These are phyloP conservation scores for Mormyrus hasselquistii DNA, from an alignment of 2,797 vertebrate genomes.

Conservation along the genomic window DNA sequence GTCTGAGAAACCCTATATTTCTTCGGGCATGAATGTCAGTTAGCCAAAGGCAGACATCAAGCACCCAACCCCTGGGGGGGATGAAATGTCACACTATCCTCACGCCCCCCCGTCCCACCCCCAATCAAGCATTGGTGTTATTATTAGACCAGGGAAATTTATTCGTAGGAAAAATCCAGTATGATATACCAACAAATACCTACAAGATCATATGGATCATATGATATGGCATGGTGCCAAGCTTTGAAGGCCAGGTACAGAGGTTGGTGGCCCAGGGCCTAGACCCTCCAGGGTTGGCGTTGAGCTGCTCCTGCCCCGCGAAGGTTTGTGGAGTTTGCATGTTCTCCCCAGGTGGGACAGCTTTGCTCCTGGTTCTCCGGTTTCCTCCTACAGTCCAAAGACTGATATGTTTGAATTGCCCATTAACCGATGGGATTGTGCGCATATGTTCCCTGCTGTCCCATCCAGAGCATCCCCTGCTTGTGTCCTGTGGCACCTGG, in stretches of 20 bases:
- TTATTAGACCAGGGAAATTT: constrained; percentile 54
- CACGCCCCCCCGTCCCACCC: not conserved
- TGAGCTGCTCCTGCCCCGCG: not conserved
- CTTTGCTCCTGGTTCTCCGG: not conserved
- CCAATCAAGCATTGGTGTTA: constrained; percentile 43
- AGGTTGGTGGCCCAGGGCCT: not conserved
- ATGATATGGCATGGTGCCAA: not conserved
- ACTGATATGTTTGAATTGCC: not conserved
- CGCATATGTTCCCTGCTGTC: not conserved
- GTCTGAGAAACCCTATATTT: not conserved
- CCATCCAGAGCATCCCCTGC: not conserved
- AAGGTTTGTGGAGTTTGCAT: not conserved
- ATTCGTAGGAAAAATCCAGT: constrained; percentile 43
- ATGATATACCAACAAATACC: constrained; percentile 30
- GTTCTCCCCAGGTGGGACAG: not conserved
- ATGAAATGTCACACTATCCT: constrained; percentile 28
- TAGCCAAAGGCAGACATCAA: not conserved
- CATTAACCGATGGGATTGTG: not conserved
- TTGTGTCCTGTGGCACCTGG: not conserved
- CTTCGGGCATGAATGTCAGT: constrained; percentile 4
- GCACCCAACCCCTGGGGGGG: not conserved
- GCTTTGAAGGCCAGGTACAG: not conserved
- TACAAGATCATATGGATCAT: not conserved
- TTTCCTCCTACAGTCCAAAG: not conserved
- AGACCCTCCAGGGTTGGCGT: not conserved